Conservation (phyloP, 1,140 invertebrate genomes). For the Drosophila elegans region DNA sequence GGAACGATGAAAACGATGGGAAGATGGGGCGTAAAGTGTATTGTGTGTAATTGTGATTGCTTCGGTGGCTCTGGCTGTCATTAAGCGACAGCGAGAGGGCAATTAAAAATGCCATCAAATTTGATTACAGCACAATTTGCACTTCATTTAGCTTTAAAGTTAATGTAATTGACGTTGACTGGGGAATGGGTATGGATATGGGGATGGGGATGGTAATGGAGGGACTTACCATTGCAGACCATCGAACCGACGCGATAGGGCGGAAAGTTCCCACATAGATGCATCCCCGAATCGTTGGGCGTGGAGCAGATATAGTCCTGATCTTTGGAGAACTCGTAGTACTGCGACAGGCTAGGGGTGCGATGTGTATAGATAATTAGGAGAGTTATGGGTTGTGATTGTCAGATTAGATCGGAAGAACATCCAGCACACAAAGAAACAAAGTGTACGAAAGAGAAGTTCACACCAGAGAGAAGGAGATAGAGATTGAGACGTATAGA, state of each 20-base stretch:
- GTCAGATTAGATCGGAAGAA: slow-evolving; percentile 48
- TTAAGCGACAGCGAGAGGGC: slow-evolving; percentile 58
- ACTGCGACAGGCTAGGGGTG: slow-evolving; percentile 87
- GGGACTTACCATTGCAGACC: slow-evolving; percentile 87
- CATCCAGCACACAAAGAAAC: slow-evolving; percentile 61
- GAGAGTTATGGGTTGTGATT: slow-evolving; percentile 48
- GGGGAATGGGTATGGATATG: not conserved
- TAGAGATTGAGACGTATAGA: slow-evolving; percentile 19
- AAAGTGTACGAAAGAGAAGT: slow-evolving; percentile 44
- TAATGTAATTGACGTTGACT: slow-evolving; percentile 24
- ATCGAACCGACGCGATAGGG: slow-evolving; percentile 90
- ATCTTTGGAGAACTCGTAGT: slow-evolving; percentile 93
- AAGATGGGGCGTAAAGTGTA: slow-evolving; percentile 30
- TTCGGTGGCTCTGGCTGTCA: slow-evolving; percentile 39
- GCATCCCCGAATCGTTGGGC: slow-evolving; percentile 97
- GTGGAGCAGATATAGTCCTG: slow-evolving; percentile 99
- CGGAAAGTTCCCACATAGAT: slow-evolving; percentile 94
- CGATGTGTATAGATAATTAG: slow-evolving; percentile 45
- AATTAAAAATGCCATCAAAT: slow-evolving; percentile 81
- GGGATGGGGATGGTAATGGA: not conserved
- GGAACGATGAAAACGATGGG: not conserved
- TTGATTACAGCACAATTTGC: slow-evolving; percentile 79
- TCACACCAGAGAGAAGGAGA: slow-evolving; percentile 30
- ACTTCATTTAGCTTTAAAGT: slow-evolving; percentile 74
- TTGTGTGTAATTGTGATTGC: slow-evolving; percentile 60